Percentiles rank a stretch among this genome's conserved stretches.
phyloP scores from a whole-genome alignment of 2,888 invertebrate species.

The Phytoseiulus persimilis region DNA sequence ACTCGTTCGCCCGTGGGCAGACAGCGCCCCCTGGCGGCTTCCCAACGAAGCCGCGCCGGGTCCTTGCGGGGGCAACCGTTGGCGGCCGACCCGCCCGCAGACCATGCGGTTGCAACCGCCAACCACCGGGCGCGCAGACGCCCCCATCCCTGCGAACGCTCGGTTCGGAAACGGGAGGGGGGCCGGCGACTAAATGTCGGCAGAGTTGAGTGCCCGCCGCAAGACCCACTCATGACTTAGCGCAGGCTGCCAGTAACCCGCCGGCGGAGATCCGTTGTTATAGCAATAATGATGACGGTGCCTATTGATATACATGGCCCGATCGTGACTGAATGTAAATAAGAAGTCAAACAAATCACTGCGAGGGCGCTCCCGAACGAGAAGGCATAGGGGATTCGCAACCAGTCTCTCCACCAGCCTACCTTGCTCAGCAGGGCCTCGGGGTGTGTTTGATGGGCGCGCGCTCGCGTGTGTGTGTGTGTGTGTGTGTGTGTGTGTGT shows the following conservation, averaged over 20 bases:
- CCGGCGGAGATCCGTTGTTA: background rate
- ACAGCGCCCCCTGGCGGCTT: background rate
- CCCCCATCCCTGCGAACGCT: background rate
- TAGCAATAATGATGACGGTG: background rate
- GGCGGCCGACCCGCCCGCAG: background rate
- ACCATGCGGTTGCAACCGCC: background rate
- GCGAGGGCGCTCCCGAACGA: background rate
- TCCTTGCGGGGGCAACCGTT: background rate
- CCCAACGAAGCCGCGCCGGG: background rate
- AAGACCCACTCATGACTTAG: background rate
- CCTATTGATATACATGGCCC: background rate
- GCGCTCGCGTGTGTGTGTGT: background rate
- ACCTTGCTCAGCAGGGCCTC: background rate
- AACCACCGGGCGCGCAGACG: background rate
- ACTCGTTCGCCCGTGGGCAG: background rate
- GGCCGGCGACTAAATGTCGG: background rate
- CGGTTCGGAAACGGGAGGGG: no score
- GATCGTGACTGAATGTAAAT: background rate
- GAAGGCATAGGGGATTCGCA: background rate
- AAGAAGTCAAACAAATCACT: background rate
- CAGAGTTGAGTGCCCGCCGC: background rate
- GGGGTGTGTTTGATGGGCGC: conserved; percentile 5
- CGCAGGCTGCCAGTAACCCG: background rate
- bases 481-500: no score
- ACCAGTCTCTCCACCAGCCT: background rate